Percentiles rank a stretch among this genome's conserved stretches.
Evolutionary conservation across 2,113 vertebrate species (phyloP).

Genomic region (Haplochromis burtoni): DNA sequence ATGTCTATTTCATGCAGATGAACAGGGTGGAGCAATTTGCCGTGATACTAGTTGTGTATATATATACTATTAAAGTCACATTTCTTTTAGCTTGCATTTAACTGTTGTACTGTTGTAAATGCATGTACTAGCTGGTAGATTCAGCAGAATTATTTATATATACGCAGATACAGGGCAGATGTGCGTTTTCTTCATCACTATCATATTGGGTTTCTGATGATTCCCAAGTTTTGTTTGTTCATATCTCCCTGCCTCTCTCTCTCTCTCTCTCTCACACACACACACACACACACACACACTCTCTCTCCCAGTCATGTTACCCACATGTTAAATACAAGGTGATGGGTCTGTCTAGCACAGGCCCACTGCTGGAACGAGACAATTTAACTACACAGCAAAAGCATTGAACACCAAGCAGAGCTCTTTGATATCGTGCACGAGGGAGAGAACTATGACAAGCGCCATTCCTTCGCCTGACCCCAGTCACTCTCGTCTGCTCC

Average conservation of each 20-base stretch:
- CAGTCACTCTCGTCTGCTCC: background rate
- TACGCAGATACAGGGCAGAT: accelerated
- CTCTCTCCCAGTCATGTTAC: background rate
- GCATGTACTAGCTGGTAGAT: background rate
- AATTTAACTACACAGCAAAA: background rate
- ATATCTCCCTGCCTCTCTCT: background rate
- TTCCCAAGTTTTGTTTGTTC: background rate
- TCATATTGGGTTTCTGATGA: background rate
- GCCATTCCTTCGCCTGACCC: background rate
- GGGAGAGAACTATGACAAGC: background rate
- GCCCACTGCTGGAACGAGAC: background rate
- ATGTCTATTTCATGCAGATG: background rate
- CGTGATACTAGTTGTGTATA: background rate
- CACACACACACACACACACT: accelerated
- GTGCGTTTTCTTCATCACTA: background rate
- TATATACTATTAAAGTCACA: background rate
- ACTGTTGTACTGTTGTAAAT: background rate
- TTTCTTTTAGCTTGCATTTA: background rate
- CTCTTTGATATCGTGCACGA: background rate
- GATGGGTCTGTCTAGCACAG: background rate
- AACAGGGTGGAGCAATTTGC: background rate
- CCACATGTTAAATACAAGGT: background rate
- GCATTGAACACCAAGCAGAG: background rate
- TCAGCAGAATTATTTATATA: background rate
- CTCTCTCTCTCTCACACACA: accelerated